A percentile compares a stretch with the other conserved stretches of the same genome.
Conservation (phyloP, 2,113 vertebrate genomes). For the Rhea americana region DNA sequence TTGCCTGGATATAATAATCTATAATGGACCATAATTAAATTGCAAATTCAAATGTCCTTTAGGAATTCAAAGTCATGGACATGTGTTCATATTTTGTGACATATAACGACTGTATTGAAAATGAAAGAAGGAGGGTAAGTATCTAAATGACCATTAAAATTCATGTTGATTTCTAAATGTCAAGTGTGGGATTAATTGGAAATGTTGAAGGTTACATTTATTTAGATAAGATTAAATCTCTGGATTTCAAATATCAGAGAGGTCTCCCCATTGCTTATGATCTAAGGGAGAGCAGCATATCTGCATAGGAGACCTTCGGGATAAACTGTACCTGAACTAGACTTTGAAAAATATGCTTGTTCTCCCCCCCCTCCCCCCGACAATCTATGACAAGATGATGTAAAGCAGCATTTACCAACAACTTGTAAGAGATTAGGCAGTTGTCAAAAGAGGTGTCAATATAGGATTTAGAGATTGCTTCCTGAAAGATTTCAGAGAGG, state of each 20-base stretch:
- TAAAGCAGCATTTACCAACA: conserved; percentile 37
- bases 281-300: neutral
- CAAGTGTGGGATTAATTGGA: neutral
- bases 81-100: neutral
- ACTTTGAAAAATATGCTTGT: conserved; percentile 10
- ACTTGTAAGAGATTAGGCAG: conserved; percentile 9
- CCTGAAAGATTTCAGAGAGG: conserved; percentile 7
- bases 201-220: neutral
- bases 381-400: neutral
- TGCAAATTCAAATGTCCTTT: neutral
- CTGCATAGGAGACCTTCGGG: neutral
- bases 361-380: neutral
- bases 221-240: neutral
- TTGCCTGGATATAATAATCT: neutral
- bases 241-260: neutral
- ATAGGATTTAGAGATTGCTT: neutral
- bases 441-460: conserved; percentile 40
- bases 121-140: neutral
- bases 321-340: neutral
- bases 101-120: neutral
- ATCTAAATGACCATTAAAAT: neutral
- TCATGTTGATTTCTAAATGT: neutral
- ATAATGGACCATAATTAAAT: neutral
- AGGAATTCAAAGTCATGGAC: neutral
- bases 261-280: neutral